Evolutionary conservation across 1,140 invertebrate genomes (phyloP).

Genomic region (Zaprionus lachaisei): DNA sequence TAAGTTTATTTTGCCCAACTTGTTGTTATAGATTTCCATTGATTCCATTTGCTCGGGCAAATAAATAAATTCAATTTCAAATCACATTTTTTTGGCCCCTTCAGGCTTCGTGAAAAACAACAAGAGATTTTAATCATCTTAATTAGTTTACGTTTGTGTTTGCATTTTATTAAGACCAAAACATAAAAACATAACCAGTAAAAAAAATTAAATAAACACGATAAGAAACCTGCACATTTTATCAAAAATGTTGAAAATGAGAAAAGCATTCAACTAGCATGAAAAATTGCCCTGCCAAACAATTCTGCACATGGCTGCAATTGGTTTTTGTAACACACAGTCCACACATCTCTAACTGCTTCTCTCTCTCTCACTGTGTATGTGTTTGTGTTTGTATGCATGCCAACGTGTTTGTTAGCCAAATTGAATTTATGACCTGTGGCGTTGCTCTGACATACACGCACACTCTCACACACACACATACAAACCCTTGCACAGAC

Average conservation of each 20-base stretch:
- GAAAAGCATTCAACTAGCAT: constrained; percentile 55
- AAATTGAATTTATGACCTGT: constrained; percentile 83
- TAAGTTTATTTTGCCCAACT: constrained; percentile 60
- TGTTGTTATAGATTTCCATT: constrained; percentile 55
- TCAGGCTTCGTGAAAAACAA: constrained; percentile 8
- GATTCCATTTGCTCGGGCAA: constrained; percentile 53
- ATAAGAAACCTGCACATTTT: neutral
- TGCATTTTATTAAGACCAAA: constrained; percentile 21
- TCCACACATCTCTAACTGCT: constrained; percentile 36
- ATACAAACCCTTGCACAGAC: neutral
- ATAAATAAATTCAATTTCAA: constrained; percentile 64
- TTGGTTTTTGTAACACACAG: constrained; percentile 42
- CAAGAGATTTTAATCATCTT: constrained; percentile 77
- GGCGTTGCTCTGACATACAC: constrained; percentile 55
- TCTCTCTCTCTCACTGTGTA: neutral
- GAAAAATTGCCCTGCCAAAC: constrained; percentile 64
- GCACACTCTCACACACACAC: constrained; percentile 18
- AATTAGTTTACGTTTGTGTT: constrained; percentile 75
- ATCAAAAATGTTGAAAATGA: constrained; percentile 30
- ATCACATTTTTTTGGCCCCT: constrained; percentile 47
- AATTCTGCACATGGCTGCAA: constrained; percentile 59
- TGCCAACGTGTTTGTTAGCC: constrained; percentile 74
- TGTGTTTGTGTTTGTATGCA: constrained; percentile 23
- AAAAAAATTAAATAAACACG: constrained; percentile 21
- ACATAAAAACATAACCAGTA: constrained; percentile 26